Percentiles rank a stretch among this genome's conserved stretches.
Evolutionary conservation across 2,797 vertebrate genomes (phyloP).

Genomic region (Epinephelus awoara): DNA sequence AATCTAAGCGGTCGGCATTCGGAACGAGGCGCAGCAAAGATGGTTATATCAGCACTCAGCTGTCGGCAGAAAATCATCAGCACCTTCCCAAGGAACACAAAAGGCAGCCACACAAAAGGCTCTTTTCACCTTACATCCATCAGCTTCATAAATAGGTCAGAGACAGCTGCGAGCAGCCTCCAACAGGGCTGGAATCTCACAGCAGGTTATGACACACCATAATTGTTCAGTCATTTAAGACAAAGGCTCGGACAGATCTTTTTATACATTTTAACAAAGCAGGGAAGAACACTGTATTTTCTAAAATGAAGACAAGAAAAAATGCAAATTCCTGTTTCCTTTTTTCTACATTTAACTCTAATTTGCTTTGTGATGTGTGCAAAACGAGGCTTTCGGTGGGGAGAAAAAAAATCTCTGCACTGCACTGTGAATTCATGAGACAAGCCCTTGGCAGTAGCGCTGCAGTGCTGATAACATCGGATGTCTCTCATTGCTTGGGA

Average conservation of each 20-base stretch:
- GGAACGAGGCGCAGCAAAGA: not conserved
- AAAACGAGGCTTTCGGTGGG: constrained; percentile 14
- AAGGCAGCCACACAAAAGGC: constrained; percentile 40
- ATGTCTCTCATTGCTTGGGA: constrained; percentile 55
- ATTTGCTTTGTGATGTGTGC: constrained; percentile 37
- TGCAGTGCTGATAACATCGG: constrained; percentile 66
- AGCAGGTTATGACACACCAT: constrained; percentile 55
- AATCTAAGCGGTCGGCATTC: no score
- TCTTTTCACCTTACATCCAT: constrained; percentile 68
- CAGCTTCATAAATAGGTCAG: constrained; percentile 72
- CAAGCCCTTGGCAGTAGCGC: constrained; percentile 54
- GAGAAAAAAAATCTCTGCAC: constrained; percentile 20
- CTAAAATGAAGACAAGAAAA: not conserved
- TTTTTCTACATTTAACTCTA: not conserved
- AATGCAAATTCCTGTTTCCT: not conserved
- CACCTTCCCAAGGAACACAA: constrained; percentile 46
- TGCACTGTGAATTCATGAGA: constrained; percentile 58
- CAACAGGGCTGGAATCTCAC: constrained; percentile 46
- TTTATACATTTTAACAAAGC: constrained; percentile 25
- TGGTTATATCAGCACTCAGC: not conserved
- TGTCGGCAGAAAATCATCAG: not conserved
- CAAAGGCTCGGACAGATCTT: constrained; percentile 10
- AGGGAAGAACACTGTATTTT: not conserved
- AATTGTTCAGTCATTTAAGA: constrained; percentile 50
- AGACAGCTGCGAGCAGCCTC: constrained; percentile 64